phyloP scores from a whole-genome alignment of 2,797 vertebrate genomes.

The Paguma larvata region DNA sequence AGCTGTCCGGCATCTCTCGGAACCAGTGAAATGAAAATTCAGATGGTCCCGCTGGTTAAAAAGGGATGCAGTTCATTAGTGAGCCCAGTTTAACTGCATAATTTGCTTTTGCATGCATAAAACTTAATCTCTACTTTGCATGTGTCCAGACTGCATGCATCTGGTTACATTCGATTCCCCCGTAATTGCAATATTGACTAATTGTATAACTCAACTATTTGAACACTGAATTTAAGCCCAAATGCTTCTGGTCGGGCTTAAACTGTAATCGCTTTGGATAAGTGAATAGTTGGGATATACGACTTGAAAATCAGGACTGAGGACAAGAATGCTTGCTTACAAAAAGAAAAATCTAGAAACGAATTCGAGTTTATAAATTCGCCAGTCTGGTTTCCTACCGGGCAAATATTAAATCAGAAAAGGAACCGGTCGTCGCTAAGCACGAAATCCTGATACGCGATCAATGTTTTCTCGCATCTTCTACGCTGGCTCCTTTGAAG shows the following conservation, averaged over 20 bases:
- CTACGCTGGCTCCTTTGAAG: constrained; percentile 27
- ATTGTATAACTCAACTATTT: constrained; percentile 86
- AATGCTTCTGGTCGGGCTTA: constrained; percentile 77
- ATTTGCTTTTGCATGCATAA: constrained; percentile 72
- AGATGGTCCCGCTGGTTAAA: constrained; percentile 39
- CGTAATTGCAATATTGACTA: constrained; percentile 87
- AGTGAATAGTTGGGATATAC: constrained; percentile 86
- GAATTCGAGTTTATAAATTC: constrained; percentile 63
- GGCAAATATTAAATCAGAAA: constrained; percentile 63
- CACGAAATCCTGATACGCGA: constrained; percentile 42
- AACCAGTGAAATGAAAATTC: constrained; percentile 65
- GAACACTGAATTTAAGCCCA: constrained; percentile 81
- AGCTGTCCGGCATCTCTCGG: constrained; percentile 32
- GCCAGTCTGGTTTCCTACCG: constrained; percentile 18
- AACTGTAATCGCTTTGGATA: constrained; percentile 85
- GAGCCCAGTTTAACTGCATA: constrained; percentile 60
- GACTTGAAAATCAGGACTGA: constrained; percentile 63
- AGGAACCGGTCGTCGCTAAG: constrained; percentile 45
- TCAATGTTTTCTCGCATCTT: constrained; percentile 64
- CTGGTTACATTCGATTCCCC: constrained; percentile 86
- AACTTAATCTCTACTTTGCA: constrained; percentile 73
- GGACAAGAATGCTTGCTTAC: constrained; percentile 9
- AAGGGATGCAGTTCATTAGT: constrained; percentile 62
- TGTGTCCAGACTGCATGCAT: constrained; percentile 73
- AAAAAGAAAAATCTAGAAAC: constrained; percentile 17